These are phyloP conservation scores for Eclectus roratus DNA, from an alignment of 2,113 vertebrate genomes.

Conservation along the genomic window DNA sequence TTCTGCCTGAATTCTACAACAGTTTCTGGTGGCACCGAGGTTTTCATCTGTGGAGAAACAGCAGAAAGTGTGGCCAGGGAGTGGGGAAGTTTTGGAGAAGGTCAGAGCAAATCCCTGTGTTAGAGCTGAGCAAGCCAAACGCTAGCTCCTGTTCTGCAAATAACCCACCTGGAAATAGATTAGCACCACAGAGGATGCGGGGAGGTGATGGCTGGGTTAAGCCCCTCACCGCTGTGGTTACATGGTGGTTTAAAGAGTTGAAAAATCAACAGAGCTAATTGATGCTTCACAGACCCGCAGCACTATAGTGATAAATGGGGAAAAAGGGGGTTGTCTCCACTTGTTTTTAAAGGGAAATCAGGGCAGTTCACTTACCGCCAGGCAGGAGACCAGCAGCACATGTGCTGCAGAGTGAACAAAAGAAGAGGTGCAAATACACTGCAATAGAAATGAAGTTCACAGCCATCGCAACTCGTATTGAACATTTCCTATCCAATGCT, in stretches of 20 bases:
- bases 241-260: neutral
- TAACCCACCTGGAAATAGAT: neutral
- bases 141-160: neutral
- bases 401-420: neutral
- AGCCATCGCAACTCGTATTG: conserved; percentile 5
- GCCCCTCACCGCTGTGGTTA: neutral
- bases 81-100: neutral
- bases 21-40: neutral
- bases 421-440: neutral
- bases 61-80: neutral
- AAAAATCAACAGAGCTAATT: conserved; percentile 38
- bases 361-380: neutral
- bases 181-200: neutral
- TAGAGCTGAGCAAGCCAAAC: neutral
- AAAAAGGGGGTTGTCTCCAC: neutral
- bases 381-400: neutral
- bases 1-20: neutral
- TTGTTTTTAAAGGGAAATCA: neutral
- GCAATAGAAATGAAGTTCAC: neutral
- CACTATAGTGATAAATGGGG: neutral
- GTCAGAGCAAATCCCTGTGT: neutral
- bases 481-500: neutral
- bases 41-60: neutral
- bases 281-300: neutral
- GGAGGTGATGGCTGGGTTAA: conserved; percentile 2